Conservation (phyloP, 2,113 vertebrate species). For the Malurus melanocephalus region DNA sequence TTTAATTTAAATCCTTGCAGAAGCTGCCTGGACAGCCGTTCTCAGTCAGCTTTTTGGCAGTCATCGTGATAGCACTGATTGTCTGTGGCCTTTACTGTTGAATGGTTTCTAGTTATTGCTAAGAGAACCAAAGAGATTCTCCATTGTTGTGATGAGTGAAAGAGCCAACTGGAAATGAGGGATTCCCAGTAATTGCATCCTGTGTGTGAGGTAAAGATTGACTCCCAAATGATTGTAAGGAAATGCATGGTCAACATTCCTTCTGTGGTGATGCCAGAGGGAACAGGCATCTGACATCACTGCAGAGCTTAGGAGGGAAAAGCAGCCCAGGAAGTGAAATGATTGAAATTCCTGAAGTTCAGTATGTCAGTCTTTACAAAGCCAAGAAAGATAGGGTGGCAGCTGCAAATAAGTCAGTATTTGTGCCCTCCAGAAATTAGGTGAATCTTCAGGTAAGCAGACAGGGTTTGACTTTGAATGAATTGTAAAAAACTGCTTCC, state of each 20-base stretch:
- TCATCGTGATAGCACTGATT: not conserved
- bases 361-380: not conserved
- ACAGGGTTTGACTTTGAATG: not conserved
- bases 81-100: not conserved
- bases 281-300: not conserved
- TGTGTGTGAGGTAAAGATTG: not conserved
- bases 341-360: not conserved
- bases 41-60: not conserved
- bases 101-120: not conserved
- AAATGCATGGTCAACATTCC: fast-evolving
- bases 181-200: not conserved
- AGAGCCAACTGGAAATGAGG: not conserved
- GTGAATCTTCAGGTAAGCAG: not conserved
- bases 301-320: not conserved
- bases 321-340: not conserved
- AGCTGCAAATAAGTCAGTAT: not conserved
- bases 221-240: not conserved
- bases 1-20: not conserved
- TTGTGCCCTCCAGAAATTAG: not conserved
- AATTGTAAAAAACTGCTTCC: not conserved
- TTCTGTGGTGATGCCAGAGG: not conserved
- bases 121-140: not conserved
- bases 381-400: not conserved
- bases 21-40: not conserved
- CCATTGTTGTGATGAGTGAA: not conserved